phyloP scores from a whole-genome alignment of 2,113 vertebrate genomes.

The Heptranchias perlo region DNA sequence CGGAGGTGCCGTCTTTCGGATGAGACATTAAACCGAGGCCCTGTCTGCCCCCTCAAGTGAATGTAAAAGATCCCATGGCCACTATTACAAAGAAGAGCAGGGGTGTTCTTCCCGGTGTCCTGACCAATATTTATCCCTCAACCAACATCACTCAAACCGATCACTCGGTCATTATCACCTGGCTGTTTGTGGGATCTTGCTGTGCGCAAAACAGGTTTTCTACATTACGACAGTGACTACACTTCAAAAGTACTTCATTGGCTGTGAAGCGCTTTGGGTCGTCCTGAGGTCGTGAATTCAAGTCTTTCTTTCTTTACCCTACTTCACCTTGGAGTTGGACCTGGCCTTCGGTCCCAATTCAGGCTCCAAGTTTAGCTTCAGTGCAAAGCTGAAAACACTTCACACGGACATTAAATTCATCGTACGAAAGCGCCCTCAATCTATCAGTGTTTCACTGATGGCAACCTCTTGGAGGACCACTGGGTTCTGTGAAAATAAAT shows the following conservation, averaged over 20 bases:
- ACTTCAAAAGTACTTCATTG: background rate
- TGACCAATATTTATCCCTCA: too few relatives aligned
- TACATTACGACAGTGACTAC: background rate
- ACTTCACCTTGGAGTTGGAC: background rate
- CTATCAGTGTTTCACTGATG: background rate
- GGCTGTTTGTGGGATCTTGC: background rate
- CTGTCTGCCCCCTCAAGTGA: too few relatives aligned
- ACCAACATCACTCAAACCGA: too few relatives aligned
- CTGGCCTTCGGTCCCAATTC: background rate
- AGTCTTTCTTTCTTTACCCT: background rate
- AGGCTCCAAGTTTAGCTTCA: background rate
- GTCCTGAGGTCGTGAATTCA: background rate
- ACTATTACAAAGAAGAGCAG: too few relatives aligned
- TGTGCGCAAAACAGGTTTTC: background rate
- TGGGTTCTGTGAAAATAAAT: background rate
- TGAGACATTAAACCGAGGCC: too few relatives aligned
- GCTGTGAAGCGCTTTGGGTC: background rate
- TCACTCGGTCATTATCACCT: background rate
- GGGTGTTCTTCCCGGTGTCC: too few relatives aligned
- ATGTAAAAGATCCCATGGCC: too few relatives aligned
- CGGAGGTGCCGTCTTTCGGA: too few relatives aligned
- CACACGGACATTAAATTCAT: background rate
- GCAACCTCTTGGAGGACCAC: background rate
- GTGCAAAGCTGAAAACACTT: background rate
- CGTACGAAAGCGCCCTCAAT: background rate